Evolutionary conservation across 1,140 invertebrate species (phyloP).

Genomic region (Drosophila eugracilis): DNA sequence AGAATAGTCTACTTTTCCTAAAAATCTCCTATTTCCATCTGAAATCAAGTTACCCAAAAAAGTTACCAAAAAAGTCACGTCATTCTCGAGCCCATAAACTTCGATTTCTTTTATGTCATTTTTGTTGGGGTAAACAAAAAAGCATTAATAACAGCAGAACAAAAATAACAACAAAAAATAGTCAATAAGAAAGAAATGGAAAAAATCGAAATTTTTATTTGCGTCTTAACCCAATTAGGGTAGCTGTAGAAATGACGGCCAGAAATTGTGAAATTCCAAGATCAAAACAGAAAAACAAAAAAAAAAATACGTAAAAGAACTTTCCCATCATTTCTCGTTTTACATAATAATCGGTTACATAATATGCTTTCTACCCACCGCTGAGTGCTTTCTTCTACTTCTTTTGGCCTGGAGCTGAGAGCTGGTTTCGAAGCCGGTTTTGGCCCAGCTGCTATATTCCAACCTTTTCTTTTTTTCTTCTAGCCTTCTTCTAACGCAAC

Average conservation of each 20-base stretch:
- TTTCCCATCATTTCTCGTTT: slow-evolving; percentile 47
- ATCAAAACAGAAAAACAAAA: slow-evolving; percentile 36
- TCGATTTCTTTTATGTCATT: slow-evolving; percentile 29
- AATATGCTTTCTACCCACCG: slow-evolving; percentile 58
- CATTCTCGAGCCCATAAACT: slow-evolving; percentile 16
- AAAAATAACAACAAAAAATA: no score
- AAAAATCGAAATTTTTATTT: slow-evolving; percentile 52
- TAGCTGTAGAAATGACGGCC: slow-evolving; percentile 31
- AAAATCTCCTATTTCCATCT: not conserved
- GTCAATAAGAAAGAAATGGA: slow-evolving; percentile 21
- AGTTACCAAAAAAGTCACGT: not conserved
- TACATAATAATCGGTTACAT: slow-evolving; percentile 56
- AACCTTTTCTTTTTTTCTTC: not conserved
- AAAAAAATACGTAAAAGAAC: slow-evolving; percentile 34
- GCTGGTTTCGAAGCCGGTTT: slow-evolving; percentile 67
- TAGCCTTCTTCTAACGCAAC: slow-evolving; percentile 54
- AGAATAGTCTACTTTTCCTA: not conserved
- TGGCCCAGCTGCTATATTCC: slow-evolving; percentile 26
- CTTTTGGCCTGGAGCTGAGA: slow-evolving; percentile 51
- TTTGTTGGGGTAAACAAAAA: slow-evolving; percentile 33
- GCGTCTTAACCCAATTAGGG: slow-evolving; percentile 43
- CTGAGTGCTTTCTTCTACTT: slow-evolving; percentile 63
- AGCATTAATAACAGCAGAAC: slow-evolving; percentile 36
- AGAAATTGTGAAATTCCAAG: slow-evolving; percentile 50
- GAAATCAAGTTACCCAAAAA: not conserved